These are phyloP conservation scores for Muscicapa comitata DNA, from an alignment of 2,797 vertebrate species.

Conservation along the genomic window DNA sequence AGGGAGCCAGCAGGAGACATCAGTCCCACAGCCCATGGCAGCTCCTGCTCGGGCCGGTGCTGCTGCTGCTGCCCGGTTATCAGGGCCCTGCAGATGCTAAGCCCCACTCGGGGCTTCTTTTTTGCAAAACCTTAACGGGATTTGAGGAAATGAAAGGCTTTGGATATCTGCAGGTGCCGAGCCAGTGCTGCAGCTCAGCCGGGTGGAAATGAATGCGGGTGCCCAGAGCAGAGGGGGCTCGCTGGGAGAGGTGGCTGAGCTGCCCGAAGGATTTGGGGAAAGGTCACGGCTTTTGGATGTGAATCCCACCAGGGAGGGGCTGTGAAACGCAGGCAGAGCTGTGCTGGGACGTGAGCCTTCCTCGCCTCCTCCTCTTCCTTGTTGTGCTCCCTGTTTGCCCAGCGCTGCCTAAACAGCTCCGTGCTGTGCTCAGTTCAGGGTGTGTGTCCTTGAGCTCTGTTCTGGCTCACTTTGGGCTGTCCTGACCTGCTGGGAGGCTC, in stretches of 20 bases:
- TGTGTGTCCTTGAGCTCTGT: background rate
- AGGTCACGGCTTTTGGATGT: background rate
- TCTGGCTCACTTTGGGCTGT: background rate
- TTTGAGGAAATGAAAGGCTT: conserved; percentile 45
- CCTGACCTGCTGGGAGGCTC: background rate
- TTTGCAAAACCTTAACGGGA: conserved; percentile 48
- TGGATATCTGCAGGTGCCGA: conserved; percentile 15
- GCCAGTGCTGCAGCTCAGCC: background rate
- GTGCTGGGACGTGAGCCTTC: background rate
- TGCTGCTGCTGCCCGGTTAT: background rate
- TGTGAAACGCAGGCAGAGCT: background rate
- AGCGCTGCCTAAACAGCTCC: background rate
- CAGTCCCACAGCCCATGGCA: background rate
- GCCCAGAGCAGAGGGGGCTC: background rate
- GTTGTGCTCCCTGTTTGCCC: background rate
- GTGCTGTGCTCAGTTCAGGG: fast-evolving
- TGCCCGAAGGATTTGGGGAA: background rate
- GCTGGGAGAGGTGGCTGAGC: fast-evolving
- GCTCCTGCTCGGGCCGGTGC: background rate
- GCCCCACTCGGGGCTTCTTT: conserved; percentile 23
- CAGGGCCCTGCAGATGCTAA: conserved; percentile 38
- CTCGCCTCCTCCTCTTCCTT: background rate
- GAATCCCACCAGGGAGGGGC: background rate
- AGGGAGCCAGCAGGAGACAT: background rate
- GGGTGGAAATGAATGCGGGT: fast-evolving